Base-by-base conservation (phyloP, 2,797 vertebrate genomes). In the Taenioides sp. region DNA sequence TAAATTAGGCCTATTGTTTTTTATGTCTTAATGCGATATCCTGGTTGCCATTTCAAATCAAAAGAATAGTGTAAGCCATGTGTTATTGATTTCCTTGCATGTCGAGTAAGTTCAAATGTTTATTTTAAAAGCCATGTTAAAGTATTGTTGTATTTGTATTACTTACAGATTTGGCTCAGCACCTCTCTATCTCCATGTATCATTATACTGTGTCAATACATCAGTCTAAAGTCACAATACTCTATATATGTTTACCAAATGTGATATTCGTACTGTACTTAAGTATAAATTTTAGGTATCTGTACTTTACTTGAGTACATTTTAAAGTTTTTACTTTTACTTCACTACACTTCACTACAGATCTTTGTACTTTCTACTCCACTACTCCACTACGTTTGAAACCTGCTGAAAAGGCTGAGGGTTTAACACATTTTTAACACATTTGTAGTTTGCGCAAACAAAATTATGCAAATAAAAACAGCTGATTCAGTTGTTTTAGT, bases 91-190 rank as follows among this genome's bases (percentile, higher is more conserved):
- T 89, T 86, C 80, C 76, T 80, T 72, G 81, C 72, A 73, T 69
- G 69, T 78, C 67, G 25, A 80, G 69, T 60, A 64, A 84, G 73
- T 34, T n/a, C 67, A 86, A 87, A 77, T 89, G 85, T 90, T 91
- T 92, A 90, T 90, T 90, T 91, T 86, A 86, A 90, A 87, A 87
- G 81, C 71, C 75, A 86, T 86, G 79, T 84, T 88, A 86, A 77
- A 87, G 89, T 89, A 88, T 89, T 91, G 84, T 87, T 92, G 84
- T 87, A 88, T 91, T 88, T 91, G 85, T 81, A 84, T 88, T 80
- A 84, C 75, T 86, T 80, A 74, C 72, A 74, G 79, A 64, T 73
- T 85, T 80, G 69, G 61, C 69, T 71, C 67, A 75, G 88, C 79
- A 69, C 82, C 67, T 80, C 70, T 72, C 20, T 65, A 76, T 78